These are phyloP conservation scores for Oryzias dopingdopingensis DNA, from an alignment of 2,797 vertebrate species.

Conservation along the genomic window DNA sequence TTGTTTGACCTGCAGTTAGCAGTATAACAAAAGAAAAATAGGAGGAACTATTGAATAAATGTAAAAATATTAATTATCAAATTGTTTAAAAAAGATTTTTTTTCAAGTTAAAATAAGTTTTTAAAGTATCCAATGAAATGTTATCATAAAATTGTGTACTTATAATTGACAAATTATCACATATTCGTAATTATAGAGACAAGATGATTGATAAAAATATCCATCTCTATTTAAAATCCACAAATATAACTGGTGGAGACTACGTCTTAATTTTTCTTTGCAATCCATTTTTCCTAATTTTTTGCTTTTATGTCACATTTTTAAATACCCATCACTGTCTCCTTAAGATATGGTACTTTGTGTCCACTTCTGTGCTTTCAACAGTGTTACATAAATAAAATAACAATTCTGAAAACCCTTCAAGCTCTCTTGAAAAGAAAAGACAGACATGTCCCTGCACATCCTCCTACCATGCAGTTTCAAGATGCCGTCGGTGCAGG, in stretches of 20 bases:
- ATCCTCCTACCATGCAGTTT: constrained; percentile 4
- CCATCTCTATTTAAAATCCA: neutral
- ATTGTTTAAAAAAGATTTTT: too few species aligned
- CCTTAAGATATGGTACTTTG: neutral
- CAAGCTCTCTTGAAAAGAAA: neutral
- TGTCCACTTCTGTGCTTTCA: neutral
- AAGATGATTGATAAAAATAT: too few species aligned
- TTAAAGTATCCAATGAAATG: too few species aligned
- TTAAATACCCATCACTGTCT: neutral
- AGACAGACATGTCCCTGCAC: neutral
- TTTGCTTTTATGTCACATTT: neutral
- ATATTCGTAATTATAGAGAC: too few species aligned
- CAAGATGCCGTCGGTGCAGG: neutral
- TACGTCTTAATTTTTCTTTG: neutral
- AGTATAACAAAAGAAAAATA: too few species aligned
- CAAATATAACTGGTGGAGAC: neutral
- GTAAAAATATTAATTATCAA: too few species aligned
- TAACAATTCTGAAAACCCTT: neutral
- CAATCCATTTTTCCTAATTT: neutral
- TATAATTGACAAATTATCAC: too few species aligned
- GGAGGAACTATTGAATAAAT: too few species aligned
- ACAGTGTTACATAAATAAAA: neutral
- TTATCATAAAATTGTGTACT: too few species aligned
- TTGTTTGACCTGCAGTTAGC: too few species aligned
- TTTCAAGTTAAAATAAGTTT: too few species aligned